These are phyloP conservation scores for Aspidoscelis tigris DNA, from an alignment of 2,113 vertebrate genomes.

Conservation along the genomic window DNA sequence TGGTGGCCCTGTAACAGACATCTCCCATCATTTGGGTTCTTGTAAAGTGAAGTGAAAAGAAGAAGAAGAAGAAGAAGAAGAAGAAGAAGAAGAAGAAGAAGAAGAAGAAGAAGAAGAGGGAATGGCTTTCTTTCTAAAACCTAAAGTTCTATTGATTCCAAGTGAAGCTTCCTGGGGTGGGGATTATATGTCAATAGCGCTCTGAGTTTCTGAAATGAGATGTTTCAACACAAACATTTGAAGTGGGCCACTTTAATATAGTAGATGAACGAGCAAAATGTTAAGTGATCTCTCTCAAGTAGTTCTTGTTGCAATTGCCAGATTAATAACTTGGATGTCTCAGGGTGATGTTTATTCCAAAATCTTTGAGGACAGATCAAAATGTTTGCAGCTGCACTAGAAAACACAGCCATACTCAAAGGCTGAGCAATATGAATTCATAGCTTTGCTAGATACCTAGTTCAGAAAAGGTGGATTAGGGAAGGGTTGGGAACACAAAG, in stretches of 20 bases:
- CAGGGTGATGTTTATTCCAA: neutral
- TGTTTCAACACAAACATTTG: conserved; percentile 26
- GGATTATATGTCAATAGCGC: conserved; percentile 24
- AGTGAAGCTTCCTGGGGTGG: neutral
- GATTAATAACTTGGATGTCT: conserved; percentile 20
- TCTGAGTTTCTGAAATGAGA: conserved; percentile 16
- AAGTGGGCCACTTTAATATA: neutral
- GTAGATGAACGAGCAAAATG: neutral
- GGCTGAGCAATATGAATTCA: no score
- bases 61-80: no score
- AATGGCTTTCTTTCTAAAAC: no score
- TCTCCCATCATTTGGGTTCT: no score
- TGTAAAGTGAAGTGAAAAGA: no score
- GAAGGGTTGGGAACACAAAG: no score
- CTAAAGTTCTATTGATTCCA: neutral
- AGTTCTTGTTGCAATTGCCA: neutral
- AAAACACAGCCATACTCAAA: neutral
- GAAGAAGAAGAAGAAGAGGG: no score
- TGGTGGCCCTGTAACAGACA: no score
- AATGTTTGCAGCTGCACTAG: neutral
- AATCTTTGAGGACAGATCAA: conserved; percentile 4
- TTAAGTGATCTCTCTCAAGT: neutral
- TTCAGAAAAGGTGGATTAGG: no score
- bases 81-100: no score
- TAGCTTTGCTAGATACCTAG: no score